These are phyloP conservation scores for Samia ricini DNA, from an alignment of 1,140 invertebrate species.

Conservation along the genomic window DNA sequence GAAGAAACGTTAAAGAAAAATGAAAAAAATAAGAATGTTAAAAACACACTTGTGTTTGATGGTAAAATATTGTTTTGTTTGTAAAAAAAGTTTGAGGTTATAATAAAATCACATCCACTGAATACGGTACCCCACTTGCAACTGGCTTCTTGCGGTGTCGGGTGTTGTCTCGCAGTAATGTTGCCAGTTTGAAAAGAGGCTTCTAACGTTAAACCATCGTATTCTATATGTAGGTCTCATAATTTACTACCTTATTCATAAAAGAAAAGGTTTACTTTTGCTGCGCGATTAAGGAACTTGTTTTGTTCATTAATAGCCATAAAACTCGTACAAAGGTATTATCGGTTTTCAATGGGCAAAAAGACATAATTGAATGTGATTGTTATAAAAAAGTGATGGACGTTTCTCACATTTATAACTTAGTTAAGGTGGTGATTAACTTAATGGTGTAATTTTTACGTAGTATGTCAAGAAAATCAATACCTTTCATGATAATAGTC, in stretches of 20 bases:
- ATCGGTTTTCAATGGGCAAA: constrained; percentile 37
- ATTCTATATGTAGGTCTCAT: background rate
- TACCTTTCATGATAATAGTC: background rate
- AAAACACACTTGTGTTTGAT: background rate
- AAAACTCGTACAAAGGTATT: constrained; percentile 47
- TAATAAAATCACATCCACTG: constrained; percentile 24
- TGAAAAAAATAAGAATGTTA: background rate
- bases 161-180: constrained; percentile 17
- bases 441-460: constrained; percentile 15
- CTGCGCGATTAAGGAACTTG: background rate
- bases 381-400: background rate
- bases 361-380: constrained; percentile 23
- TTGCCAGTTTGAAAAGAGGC: constrained; percentile 41
- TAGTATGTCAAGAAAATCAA: background rate
- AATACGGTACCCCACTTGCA: constrained; percentile 25
- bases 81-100: background rate
- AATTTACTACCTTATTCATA: constrained; percentile 2
- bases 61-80: background rate
- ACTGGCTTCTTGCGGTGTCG: constrained; percentile 35
- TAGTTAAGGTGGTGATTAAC: constrained; percentile 18
- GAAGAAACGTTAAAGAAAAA: background rate
- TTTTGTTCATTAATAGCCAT: constrained; percentile 32
- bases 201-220: constrained; percentile 23
- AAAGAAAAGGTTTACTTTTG: background rate
- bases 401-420: constrained; percentile 39